phyloP scores from a whole-genome alignment of 2,113 vertebrate genomes.

The Colossoma macropomum region DNA sequence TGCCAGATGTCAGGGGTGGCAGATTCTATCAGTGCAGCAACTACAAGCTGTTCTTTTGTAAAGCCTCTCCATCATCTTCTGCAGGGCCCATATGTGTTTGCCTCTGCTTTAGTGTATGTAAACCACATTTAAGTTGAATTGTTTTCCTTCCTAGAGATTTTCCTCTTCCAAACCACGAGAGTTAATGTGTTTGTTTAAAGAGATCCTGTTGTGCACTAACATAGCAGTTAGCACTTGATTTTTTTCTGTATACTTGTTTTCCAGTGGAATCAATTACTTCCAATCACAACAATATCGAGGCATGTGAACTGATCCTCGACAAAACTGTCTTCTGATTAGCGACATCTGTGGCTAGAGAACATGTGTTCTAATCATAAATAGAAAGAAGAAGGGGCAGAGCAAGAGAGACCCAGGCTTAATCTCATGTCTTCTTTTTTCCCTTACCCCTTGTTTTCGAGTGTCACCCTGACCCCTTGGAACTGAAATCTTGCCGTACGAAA shows the following conservation, averaged over 20 bases:
- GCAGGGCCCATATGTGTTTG: constrained; percentile 9
- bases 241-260: background rate
- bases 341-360: background rate
- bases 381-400: background rate
- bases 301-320: background rate
- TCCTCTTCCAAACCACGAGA: background rate
- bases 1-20: background rate
- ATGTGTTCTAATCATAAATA: constrained; percentile 19
- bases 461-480: no score
- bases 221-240: background rate
- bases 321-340: background rate
- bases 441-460: no score
- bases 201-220: background rate
- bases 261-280: background rate
- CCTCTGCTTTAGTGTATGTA: background rate
- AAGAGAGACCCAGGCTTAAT: no score
- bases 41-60: constrained; percentile 31
- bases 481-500: no score
- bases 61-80: background rate
- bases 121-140: background rate
- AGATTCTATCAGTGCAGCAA: constrained; percentile 11
- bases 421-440: no score
- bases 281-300: background rate
- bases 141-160: background rate
- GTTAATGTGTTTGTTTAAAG: background rate